A percentile compares a stretch with the other conserved stretches of the same genome.
Conservation (phyloP, 2,797 vertebrate species). For the Rhinatrema bivittatum region DNA sequence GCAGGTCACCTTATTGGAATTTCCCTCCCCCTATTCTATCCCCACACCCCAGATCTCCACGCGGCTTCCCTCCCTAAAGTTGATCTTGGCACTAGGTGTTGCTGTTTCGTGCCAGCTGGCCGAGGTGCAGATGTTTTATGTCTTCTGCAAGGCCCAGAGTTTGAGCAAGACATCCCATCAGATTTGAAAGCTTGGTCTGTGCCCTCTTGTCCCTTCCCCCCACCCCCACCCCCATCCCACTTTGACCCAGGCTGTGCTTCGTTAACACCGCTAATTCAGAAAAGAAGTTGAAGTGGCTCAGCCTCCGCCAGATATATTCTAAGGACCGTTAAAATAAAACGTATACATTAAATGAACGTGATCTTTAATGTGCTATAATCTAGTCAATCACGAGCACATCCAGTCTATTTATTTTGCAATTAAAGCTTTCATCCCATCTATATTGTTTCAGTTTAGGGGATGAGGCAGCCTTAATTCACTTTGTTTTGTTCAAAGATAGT, state of each 20-base stretch:
- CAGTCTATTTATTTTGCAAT: no score
- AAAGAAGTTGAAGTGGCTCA: neutral
- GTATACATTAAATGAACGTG: no score
- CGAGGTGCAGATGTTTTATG: slow-evolving; percentile 26
- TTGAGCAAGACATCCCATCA: slow-evolving; percentile 25
- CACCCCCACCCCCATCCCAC: slow-evolving; percentile 19
- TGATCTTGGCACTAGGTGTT: slow-evolving; percentile 17
- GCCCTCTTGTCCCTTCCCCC: slow-evolving; percentile 7
- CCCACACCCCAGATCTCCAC: neutral
- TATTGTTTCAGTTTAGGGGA: no score
- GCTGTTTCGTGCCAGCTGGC: slow-evolving; percentile 13
- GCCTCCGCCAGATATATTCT: neutral
- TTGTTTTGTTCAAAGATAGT: no score
- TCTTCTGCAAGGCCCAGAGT: slow-evolving; percentile 29
- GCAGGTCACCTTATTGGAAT: no score
- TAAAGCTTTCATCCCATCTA: no score
- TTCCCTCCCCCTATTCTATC: neutral
- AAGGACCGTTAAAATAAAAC: no score
- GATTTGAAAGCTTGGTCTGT: slow-evolving; percentile 2
- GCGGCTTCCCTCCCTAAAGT: neutral
- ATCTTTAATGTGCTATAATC: no score
- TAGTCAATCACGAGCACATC: no score
- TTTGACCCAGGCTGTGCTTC: slow-evolving; percentile 10
- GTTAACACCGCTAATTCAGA: slow-evolving; percentile 1
- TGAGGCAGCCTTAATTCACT: no score